Percentiles rank a stretch among this genome's conserved stretches.
These are phyloP conservation scores for Procavia capensis DNA, from an alignment of 2,113 vertebrate genomes.

Conservation along the genomic window DNA sequence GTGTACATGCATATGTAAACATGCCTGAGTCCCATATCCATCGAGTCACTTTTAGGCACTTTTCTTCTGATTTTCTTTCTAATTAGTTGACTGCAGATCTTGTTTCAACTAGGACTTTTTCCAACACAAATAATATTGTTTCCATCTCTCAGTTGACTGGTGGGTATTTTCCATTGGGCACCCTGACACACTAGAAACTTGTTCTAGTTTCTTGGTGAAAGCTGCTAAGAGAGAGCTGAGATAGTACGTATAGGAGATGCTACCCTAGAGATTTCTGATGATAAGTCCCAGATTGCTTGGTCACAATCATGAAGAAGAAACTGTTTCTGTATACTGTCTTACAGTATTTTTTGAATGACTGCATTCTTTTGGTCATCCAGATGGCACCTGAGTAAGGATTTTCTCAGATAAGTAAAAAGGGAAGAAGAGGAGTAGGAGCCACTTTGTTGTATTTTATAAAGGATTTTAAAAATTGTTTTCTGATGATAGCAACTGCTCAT, in stretches of 20 bases:
- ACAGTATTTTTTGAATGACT: neutral
- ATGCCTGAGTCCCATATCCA: too few relatives aligned
- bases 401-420: neutral
- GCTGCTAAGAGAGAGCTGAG: neutral
- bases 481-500: neutral
- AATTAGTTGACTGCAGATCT: neutral
- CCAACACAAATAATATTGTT: neutral
- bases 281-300: neutral
- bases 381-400: neutral
- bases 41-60: neutral
- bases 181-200: neutral
- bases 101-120: slow-evolving; percentile 20
- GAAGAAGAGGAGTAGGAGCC: neutral
- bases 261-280: neutral
- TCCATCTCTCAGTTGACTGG: neutral
- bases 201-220: neutral
- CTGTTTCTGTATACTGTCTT: neutral
- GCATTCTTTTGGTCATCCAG: neutral
- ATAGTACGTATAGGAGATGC: neutral
- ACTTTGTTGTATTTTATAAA: slow-evolving; percentile 21
- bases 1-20: neutral
- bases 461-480: neutral
- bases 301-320: neutral
- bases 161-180: neutral
- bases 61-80: slow-evolving; percentile 12